Conservation (phyloP, 2,888 invertebrate species). For the Chalcis sispes region DNA sequence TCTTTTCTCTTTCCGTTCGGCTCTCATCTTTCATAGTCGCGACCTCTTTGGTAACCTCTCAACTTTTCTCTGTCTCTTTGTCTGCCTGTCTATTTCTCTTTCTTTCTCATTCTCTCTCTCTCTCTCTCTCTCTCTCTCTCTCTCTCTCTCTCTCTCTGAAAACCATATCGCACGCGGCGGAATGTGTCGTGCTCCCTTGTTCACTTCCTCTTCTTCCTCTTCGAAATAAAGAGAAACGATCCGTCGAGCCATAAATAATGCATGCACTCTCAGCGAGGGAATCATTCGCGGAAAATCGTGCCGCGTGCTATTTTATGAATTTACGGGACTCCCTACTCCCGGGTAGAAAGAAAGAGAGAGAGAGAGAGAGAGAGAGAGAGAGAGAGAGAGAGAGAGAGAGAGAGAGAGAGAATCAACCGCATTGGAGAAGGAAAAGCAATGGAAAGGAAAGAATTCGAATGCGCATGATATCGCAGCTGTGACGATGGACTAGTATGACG, state of each 20-base stretch:
- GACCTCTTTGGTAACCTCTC: no score
- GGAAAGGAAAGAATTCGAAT: conserved; percentile 26
- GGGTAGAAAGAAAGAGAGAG: no score
- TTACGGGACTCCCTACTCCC: no score
- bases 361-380: no score
- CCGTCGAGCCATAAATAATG: conserved; percentile 53
- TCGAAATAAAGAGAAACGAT: conserved; percentile 53
- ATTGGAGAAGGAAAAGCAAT: no score
- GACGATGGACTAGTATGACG: no score
- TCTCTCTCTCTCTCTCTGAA: background rate
- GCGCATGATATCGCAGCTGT: background rate
- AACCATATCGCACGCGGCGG: background rate
- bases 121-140: background rate
- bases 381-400: no score
- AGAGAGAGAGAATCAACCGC: background rate
- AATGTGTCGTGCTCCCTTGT: background rate
- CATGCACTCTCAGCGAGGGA: conserved; percentile 44
- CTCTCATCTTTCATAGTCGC: no score
- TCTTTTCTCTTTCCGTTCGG: no score
- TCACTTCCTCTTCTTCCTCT: conserved; percentile 12
- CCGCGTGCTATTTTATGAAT: conserved; percentile 39
- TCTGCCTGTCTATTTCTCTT: background rate
- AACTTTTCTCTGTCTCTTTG: no score
- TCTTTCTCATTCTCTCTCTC: background rate
- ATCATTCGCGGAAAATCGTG: conserved; percentile 22